phyloP scores from a whole-genome alignment of 1,140 invertebrate species.

The Eciton burchellii region DNA sequence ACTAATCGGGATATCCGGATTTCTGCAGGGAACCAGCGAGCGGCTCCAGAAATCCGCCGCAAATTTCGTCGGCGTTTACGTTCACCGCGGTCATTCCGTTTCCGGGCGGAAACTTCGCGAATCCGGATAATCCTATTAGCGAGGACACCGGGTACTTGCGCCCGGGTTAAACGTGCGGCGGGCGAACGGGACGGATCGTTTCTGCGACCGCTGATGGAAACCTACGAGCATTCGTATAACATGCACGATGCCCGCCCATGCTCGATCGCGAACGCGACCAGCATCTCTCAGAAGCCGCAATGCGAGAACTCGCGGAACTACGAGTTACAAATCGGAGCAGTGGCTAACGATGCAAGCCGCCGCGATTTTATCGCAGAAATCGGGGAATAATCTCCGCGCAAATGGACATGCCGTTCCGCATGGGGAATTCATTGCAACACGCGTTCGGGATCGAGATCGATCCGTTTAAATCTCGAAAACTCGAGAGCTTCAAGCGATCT shows the following conservation, averaged over 20 bases:
- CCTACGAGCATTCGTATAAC: constrained; percentile 60
- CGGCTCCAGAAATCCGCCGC: constrained; percentile 59
- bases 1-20: constrained; percentile 51
- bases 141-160: constrained; percentile 69
- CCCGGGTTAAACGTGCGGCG: constrained; percentile 65
- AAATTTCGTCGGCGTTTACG: constrained; percentile 71
- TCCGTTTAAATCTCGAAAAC: too few relatives aligned
- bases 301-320: constrained; percentile 18
- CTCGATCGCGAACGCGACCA: constrained; percentile 50
- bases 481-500: too few relatives aligned
- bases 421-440: neutral
- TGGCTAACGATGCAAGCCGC: neutral
- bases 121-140: constrained; percentile 75
- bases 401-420: neutral
- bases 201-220: constrained; percentile 66
- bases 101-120: constrained; percentile 70
- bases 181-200: constrained; percentile 60
- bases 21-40: constrained; percentile 13
- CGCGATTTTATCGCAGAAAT: neutral
- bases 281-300: constrained; percentile 17
- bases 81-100: constrained; percentile 59
- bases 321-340: constrained; percentile 14
- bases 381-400: neutral
- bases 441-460: too few relatives aligned
- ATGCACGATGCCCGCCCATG: neutral